Conservation (phyloP, 2,113 vertebrate species). For the Caloenas nicobarica region DNA sequence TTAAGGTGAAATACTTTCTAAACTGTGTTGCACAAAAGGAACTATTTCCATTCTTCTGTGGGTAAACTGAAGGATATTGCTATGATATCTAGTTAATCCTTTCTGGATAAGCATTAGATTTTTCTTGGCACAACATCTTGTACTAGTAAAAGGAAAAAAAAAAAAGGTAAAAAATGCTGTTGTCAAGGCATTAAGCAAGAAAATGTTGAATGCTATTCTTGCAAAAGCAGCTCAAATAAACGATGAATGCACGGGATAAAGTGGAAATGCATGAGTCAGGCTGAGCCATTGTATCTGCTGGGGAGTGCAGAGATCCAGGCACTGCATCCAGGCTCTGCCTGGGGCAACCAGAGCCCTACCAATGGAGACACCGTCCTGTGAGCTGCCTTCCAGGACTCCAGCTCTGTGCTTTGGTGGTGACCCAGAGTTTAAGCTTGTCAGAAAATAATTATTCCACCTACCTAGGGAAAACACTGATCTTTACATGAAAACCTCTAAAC, state of each 20-base stretch:
- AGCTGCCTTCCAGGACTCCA: background rate
- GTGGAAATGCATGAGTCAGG: background rate
- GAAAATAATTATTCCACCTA: background rate
- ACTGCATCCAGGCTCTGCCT: background rate
- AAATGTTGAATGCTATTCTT: conserved; percentile 29
- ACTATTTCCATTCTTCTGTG: conserved; percentile 28
- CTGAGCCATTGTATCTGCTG: background rate
- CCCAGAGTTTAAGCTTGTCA: conserved; percentile 10
- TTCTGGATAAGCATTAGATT: conserved; percentile 51
- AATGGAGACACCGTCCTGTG: background rate
- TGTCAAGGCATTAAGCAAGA: conserved; percentile 44
- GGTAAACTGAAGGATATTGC: conserved; percentile 37
- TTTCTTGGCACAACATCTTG: conserved; percentile 42
- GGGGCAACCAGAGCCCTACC: background rate
- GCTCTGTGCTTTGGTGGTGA: background rate
- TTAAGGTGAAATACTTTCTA: conserved; percentile 53
- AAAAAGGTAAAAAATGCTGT: background rate
- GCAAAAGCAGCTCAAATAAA: conserved; percentile 17
- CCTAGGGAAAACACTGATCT: conserved; percentile 31
- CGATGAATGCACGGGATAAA: background rate
- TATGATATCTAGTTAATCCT: conserved; percentile 57
- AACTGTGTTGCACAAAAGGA: conserved; percentile 45
- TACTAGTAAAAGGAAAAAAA: background rate
- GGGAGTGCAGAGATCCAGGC: background rate
- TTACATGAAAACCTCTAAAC: conserved; percentile 25